Percentiles rank a stretch among this genome's conserved stretches.
These are phyloP conservation scores for Scaptodrosophila lebanonensis DNA, from an alignment of 1,140 invertebrate species.

Conservation along the genomic window DNA sequence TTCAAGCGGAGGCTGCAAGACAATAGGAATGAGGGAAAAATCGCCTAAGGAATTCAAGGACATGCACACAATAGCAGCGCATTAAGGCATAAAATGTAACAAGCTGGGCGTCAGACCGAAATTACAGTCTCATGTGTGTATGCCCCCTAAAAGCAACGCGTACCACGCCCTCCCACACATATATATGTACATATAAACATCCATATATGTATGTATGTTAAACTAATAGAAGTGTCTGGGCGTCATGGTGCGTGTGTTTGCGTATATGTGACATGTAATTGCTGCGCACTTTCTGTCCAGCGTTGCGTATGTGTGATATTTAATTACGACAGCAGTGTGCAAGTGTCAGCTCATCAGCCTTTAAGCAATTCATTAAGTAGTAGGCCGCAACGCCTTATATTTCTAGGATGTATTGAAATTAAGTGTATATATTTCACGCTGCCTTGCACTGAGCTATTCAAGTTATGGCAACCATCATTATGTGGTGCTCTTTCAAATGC, in stretches of 20 bases:
- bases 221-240: too few relatives aligned
- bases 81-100: slow-evolving; percentile 45
- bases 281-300: too few relatives aligned
- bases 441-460: too few relatives aligned
- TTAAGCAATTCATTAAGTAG: too few relatives aligned
- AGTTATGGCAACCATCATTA: slow-evolving; percentile 4
- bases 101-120: slow-evolving; percentile 3
- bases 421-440: too few relatives aligned
- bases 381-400: too few relatives aligned
- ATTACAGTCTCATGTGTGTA: not conserved
- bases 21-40: not conserved
- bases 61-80: slow-evolving; percentile 30
- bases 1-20: slow-evolving; percentile 18
- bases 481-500: slow-evolving; percentile 15
- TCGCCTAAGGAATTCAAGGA: slow-evolving; percentile 43
- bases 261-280: too few relatives aligned
- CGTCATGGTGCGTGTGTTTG: too few relatives aligned
- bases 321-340: too few relatives aligned
- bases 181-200: not conserved
- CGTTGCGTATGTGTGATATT: too few relatives aligned
- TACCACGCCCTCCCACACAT: slow-evolving; percentile 2
- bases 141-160: slow-evolving; percentile 27
- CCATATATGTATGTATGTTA: not conserved
- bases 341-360: too few relatives aligned
- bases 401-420: too few relatives aligned